A percentile compares a stretch with the other conserved stretches of the same genome.
Evolutionary conservation across 2,888 invertebrate genomes (phyloP).

Genomic region (Tenodera sinensis): DNA sequence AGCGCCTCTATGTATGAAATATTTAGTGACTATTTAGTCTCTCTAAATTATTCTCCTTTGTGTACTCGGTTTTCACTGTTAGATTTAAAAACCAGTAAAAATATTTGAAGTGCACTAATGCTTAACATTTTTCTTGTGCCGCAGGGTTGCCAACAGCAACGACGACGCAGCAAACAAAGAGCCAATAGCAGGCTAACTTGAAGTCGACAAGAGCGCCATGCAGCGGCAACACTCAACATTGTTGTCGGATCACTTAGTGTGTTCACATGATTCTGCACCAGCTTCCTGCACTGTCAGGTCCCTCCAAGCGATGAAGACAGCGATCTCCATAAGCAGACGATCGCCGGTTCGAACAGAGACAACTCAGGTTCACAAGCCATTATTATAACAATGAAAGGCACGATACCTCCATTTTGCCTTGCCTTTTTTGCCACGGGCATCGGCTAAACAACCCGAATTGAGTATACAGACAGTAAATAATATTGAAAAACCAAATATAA

Average conservation of each 20-base stretch:
- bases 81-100: no score
- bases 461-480: not conserved
- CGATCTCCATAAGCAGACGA: not conserved
- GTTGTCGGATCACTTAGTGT: not conserved
- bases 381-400: constrained; percentile 26
- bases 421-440: constrained; percentile 31
- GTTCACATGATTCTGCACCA: not conserved
- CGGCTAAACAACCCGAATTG: constrained; percentile 21
- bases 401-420: constrained; percentile 19
- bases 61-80: no score
- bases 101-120: no score
- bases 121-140: not conserved
- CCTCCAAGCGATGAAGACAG: not conserved
- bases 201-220: not conserved
- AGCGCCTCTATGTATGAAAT: no score
- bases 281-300: not conserved
- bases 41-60: no score
- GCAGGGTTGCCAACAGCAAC: not conserved
- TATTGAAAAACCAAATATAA: not conserved
- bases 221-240: not conserved
- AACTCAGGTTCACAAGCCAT: not conserved
- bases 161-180: not conserved
- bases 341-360: not conserved
- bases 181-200: not conserved
- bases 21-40: no score